Conservation (phyloP, 2,888 invertebrate genomes). For the Lampropteryx suffumata region DNA sequence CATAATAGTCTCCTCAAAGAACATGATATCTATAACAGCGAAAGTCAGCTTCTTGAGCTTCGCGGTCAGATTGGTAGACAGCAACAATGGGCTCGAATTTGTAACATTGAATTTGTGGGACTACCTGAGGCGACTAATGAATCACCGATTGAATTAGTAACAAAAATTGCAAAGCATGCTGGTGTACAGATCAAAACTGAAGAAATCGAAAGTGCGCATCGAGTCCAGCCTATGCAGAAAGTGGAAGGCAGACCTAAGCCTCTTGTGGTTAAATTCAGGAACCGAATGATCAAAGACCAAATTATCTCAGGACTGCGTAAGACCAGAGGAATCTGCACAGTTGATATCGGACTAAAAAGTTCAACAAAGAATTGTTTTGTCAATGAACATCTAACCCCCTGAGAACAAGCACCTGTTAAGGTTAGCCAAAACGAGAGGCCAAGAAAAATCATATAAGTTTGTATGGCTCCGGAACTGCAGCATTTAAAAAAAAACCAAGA, state of each 20-base stretch:
- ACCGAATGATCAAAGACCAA: background rate
- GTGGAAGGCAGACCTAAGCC: background rate
- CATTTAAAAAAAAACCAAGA: background rate
- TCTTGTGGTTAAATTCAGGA: background rate
- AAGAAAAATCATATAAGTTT: background rate
- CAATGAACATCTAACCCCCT: too few relatives aligned
- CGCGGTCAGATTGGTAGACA: background rate
- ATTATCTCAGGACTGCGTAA: background rate
- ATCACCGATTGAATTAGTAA: background rate
- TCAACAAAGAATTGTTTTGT: too few relatives aligned
- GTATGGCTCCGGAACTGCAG: background rate
- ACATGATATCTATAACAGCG: background rate
- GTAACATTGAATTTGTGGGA: background rate
- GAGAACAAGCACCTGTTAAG: background rate
- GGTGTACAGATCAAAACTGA: background rate
- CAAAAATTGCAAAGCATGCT: conserved; percentile 1
- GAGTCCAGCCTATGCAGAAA: conserved; percentile 2
- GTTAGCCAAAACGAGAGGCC: background rate
- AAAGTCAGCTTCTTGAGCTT: background rate
- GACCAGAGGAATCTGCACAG: background rate
- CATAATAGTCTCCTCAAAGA: background rate
- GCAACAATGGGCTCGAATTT: background rate
- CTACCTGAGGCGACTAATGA: background rate
- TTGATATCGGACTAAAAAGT: too few relatives aligned
- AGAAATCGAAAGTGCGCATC: background rate